These are phyloP conservation scores for Drosophila rhopaloa DNA, from an alignment of 1,140 invertebrate genomes.

Conservation along the genomic window DNA sequence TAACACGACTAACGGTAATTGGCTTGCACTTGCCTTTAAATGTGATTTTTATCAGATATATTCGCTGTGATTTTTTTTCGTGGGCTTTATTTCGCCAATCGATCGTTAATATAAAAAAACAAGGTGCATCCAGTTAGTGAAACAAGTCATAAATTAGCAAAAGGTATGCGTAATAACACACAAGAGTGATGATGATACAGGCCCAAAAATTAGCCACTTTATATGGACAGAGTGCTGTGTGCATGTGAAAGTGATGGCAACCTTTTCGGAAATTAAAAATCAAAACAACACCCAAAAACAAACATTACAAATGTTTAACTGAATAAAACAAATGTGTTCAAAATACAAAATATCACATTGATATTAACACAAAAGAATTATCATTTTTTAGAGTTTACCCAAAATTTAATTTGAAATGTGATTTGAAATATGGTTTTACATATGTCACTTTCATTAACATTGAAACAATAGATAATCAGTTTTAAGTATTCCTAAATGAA, in stretches of 20 bases:
- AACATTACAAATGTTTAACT: neutral
- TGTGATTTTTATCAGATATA: constrained; percentile 21
- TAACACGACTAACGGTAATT: constrained; percentile 27
- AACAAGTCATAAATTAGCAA: constrained; percentile 18
- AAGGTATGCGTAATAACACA: constrained; percentile 26
- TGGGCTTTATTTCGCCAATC: constrained; percentile 13
- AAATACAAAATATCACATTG: neutral
- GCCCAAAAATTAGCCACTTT: constrained; percentile 27
- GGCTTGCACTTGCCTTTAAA: constrained; percentile 41
- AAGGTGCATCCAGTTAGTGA: constrained; percentile 21
- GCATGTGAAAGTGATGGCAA: constrained; percentile 34
- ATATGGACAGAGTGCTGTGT: constrained; percentile 20
- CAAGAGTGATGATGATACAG: constrained; percentile 22
- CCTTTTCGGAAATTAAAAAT: constrained; percentile 11
- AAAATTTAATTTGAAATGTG: neutral
- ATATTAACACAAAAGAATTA: neutral
- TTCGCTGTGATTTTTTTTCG: constrained; percentile 27
- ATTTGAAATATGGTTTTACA: constrained; percentile 9
- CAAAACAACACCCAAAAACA: neutral
- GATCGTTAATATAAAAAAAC: constrained; percentile 17
- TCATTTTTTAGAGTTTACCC: neutral
- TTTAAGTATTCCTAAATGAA: neutral
- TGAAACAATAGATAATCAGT: neutral
- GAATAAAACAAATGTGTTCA: neutral
- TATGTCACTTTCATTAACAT: neutral